Evolutionary conservation across 1,140 invertebrate genomes (phyloP).

Genomic region (Trichoplusia ni): DNA sequence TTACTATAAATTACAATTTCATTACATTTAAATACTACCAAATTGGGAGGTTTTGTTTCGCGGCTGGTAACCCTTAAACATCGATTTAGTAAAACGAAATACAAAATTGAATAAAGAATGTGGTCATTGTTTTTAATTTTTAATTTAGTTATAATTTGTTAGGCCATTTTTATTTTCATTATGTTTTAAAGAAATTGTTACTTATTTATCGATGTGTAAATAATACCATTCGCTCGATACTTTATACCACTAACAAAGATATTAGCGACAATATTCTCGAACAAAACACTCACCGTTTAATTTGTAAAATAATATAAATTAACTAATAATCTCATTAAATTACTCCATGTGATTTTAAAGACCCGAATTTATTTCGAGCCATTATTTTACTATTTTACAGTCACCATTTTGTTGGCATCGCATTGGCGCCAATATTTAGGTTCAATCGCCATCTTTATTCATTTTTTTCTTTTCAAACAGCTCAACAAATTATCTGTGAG

Average conservation of each 20-base stretch:
- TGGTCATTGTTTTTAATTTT: too few relatives aligned
- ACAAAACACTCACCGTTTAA: conserved; percentile 11
- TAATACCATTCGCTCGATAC: neutral
- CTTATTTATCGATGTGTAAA: conserved; percentile 10
- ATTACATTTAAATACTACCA: conserved; percentile 65
- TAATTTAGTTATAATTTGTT: too few relatives aligned
- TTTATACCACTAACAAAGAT: neutral
- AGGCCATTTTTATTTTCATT: too few relatives aligned
- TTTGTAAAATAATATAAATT: conserved; percentile 50
- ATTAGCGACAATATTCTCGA: neutral
- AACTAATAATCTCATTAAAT: conserved; percentile 63
- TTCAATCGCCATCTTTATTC: conserved; percentile 11
- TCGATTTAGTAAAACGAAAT: neutral
- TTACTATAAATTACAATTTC: conserved; percentile 75
- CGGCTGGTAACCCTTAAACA: conserved; percentile 24
- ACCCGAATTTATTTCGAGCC: neutral
- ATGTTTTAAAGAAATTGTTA: too few relatives aligned
- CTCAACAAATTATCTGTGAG: neutral
- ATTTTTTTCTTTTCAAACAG: neutral
- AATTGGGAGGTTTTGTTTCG: conserved; percentile 33
- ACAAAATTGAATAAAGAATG: conserved; percentile 1
- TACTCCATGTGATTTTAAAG: conserved; percentile 5
- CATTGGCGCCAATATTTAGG: neutral
- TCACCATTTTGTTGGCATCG: conserved; percentile 4
- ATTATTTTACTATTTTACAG: conserved; percentile 7